phyloP scores from a whole-genome alignment of 2,888 invertebrate genomes.

The Diplazon laetatorius region DNA sequence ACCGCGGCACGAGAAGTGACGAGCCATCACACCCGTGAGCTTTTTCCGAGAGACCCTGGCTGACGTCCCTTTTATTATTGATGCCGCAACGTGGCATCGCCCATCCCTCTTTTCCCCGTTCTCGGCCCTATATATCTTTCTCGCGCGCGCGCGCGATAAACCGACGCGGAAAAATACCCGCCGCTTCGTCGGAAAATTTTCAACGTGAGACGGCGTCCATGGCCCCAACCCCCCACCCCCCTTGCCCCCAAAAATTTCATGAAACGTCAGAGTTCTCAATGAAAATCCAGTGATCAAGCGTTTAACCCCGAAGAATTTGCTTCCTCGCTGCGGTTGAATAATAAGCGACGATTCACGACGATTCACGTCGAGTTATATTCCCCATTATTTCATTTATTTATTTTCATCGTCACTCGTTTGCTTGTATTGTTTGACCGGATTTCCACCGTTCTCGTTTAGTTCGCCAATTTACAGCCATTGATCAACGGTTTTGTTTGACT shows the following conservation, averaged over 20 bases:
- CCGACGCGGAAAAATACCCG: constrained; percentile 26
- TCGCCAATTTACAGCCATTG: not conserved
- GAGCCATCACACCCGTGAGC: constrained; percentile 36
- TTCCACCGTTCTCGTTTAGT: not conserved
- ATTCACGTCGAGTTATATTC: constrained; percentile 25
- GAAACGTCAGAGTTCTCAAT: constrained; percentile 24
- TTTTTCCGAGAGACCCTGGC: constrained; percentile 41
- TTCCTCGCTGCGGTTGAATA: not conserved
- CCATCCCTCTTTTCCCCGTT: not conserved
- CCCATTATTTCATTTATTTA: constrained; percentile 3
- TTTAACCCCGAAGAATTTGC: not conserved
- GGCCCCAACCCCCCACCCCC: no score
- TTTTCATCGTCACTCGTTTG: constrained; percentile 11
- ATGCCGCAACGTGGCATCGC: not conserved
- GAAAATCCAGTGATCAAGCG: constrained; percentile 5
- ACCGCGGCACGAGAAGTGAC: constrained; percentile 45
- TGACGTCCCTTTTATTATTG: constrained; percentile 60
- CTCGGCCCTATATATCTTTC: no score
- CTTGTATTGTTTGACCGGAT: constrained; percentile 1
- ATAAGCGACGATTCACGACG: constrained; percentile 24
- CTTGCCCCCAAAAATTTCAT: constrained; percentile 19
- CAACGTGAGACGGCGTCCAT: constrained; percentile 6
- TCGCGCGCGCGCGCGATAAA: constrained; percentile 1
- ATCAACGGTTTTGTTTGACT: constrained; percentile 27
- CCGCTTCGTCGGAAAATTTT: not conserved